phyloP scores from a whole-genome alignment of 2,113 vertebrate species.

The Alexandromys fortis region DNA sequence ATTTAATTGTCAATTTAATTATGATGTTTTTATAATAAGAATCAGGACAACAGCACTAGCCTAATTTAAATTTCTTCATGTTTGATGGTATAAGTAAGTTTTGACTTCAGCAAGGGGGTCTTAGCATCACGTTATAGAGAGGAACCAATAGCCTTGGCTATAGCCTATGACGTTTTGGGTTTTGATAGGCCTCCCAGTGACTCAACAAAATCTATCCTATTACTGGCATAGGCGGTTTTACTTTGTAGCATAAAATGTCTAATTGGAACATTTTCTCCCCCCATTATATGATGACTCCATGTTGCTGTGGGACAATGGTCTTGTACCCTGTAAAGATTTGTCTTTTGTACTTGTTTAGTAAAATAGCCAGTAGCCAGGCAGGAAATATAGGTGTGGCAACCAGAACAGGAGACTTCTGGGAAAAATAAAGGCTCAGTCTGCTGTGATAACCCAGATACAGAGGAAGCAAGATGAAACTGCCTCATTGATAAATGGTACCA shows the following conservation, averaged over 20 bases:
- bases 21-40: not conserved
- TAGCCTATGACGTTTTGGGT: not conserved
- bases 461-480: too few species aligned
- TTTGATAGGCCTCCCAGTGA: not conserved
- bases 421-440: too few species aligned
- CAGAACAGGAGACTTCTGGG: too few species aligned
- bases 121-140: not conserved
- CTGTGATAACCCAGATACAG: too few species aligned
- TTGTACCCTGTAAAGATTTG: too few species aligned
- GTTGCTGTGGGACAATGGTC: too few species aligned
- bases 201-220: not conserved
- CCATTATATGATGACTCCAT: not conserved
- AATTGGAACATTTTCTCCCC: not conserved
- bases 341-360: too few species aligned
- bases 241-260: not conserved
- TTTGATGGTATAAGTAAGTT: not conserved
- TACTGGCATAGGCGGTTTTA: not conserved
- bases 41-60: not conserved
- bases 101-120: not conserved
- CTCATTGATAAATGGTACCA: too few species aligned
- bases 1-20: not conserved
- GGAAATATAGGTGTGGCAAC: too few species aligned
- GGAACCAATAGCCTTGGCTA: not conserved
- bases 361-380: too few species aligned
- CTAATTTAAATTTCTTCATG: not conserved